These are phyloP conservation scores for Drosophila tripunctata DNA, from an alignment of 2,888 invertebrate genomes.

Conservation along the genomic window DNA sequence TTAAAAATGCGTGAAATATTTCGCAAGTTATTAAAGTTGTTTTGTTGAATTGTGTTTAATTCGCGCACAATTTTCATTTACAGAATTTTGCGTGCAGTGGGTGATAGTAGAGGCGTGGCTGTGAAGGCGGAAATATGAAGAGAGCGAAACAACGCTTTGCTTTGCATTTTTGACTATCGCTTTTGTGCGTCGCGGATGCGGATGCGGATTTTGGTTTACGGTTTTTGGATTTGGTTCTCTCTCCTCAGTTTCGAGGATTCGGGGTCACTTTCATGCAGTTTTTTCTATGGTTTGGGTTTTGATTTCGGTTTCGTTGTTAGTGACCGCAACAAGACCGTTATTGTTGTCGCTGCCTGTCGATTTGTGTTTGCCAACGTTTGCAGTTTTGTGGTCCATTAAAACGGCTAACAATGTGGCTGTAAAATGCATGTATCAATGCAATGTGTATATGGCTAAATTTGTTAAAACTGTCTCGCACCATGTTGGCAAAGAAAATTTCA, in stretches of 20 bases:
- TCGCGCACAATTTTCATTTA: slow-evolving; percentile 25
- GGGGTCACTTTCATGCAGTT: slow-evolving; percentile 12
- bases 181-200: slow-evolving; percentile 40
- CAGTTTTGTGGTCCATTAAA: slow-evolving; percentile 76
- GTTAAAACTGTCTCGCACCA: slow-evolving; percentile 22
- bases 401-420: slow-evolving; percentile 38
- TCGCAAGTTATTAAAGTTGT: slow-evolving; percentile 23
- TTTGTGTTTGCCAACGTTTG: slow-evolving; percentile 55
- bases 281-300: slow-evolving; percentile 25
- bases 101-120: slow-evolving; percentile 21
- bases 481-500: slow-evolving; percentile 44
- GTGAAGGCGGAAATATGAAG: slow-evolving; percentile 42
- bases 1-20: slow-evolving; percentile 47
- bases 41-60: slow-evolving; percentile 16
- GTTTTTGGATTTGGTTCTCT: slow-evolving; percentile 22
- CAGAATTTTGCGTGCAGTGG: slow-evolving; percentile 8
- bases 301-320: slow-evolving; percentile 30
- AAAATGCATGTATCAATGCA: slow-evolving; percentile 15
- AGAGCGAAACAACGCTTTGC: slow-evolving; percentile 43
- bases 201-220: slow-evolving; percentile 54
- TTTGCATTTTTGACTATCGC: slow-evolving; percentile 63
- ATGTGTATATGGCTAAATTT: slow-evolving; percentile 26
- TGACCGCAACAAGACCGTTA: slow-evolving; percentile 35
- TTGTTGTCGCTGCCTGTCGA: slow-evolving; percentile 10
- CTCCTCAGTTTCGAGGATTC: not conserved